Base-by-base conservation (phyloP, 2,113 vertebrate species). In the Cyphomyrus discorhynchus region DNA sequence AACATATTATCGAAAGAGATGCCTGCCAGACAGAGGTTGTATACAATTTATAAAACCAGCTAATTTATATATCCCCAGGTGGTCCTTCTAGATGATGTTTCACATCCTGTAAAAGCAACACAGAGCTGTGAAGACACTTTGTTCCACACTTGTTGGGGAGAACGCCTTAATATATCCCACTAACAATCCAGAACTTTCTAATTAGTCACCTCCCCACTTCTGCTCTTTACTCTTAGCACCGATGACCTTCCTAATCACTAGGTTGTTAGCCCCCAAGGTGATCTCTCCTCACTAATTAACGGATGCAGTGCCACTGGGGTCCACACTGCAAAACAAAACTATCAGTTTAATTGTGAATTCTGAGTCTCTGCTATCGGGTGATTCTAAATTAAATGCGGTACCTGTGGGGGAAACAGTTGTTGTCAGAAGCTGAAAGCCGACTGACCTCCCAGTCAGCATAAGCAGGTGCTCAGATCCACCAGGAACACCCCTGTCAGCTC, bases 231-330 rank as follows among this genome's bases (percentile, higher is more conserved):
- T 47, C 52, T 46, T 84, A 82, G 88, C 21, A 47, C 13, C 52
- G 15, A 24, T 85, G 80, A 62, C 89, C 77, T 89, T 66, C 80
- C 45, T 62, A 82, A 62, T 62, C 77, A 45, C 52, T 42, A 27
- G 89, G 42, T 89, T 7, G 24, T 85, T 89, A n/a, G 10, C 52
- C 89, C 52, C 80, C 35, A 56, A 62, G 53, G 89, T 85, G 80
- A 89, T 89, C 89, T 19, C 80, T 62, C 50, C 80, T 83, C 52
- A 15, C 39, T 62, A 89, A 80, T 89, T 89, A 84, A 89, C 31
- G 50, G 89, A 35, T 62, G 35, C 17, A 84, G 46, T 46, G 77
- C 88, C 77, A 27, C 47, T 0, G 50, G 77, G 49, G 45, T 49
- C 47, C 19, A 10, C 70, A 47, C n/a, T 7, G 35, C 53, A n/a